Conservation (phyloP, 2,113 vertebrate genomes). For the Axis porcinus region DNA sequence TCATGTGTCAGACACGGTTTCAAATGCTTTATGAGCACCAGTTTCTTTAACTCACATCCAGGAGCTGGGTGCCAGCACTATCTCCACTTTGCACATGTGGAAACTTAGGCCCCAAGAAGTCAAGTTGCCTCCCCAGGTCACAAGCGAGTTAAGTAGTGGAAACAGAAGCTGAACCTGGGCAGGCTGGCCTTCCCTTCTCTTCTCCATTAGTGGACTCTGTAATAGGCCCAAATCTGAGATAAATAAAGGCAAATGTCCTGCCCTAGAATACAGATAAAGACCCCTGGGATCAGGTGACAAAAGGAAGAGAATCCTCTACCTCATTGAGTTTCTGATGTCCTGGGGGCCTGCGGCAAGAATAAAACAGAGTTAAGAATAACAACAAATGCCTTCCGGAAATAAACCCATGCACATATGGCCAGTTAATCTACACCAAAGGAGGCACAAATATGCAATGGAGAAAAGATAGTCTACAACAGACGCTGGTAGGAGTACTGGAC, state of each 20-base stretch:
- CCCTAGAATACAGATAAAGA: not conserved
- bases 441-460: not conserved
- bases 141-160: rapidly evolving
- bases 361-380: not conserved
- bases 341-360: not conserved
- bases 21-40: not conserved
- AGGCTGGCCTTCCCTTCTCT: not conserved
- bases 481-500: not conserved
- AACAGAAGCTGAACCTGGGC: rapidly evolving
- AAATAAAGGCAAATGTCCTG: not conserved
- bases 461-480: not conserved
- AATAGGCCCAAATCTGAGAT: not conserved
- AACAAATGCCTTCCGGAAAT: not conserved
- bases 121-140: rapidly evolving
- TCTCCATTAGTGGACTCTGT: not conserved
- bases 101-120: rapidly evolving
- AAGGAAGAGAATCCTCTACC: not conserved
- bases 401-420: too few species aligned
- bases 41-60: not conserved
- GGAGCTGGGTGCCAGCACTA: rapidly evolving
- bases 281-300: not conserved
- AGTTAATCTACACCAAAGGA: not conserved
- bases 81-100: rapidly evolving
- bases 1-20: rapidly evolving
- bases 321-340: not conserved